A percentile compares a stretch with the other conserved stretches of the same genome.
Conservation (phyloP, 2,113 vertebrate genomes). For the Rousettus leschenaultii region DNA sequence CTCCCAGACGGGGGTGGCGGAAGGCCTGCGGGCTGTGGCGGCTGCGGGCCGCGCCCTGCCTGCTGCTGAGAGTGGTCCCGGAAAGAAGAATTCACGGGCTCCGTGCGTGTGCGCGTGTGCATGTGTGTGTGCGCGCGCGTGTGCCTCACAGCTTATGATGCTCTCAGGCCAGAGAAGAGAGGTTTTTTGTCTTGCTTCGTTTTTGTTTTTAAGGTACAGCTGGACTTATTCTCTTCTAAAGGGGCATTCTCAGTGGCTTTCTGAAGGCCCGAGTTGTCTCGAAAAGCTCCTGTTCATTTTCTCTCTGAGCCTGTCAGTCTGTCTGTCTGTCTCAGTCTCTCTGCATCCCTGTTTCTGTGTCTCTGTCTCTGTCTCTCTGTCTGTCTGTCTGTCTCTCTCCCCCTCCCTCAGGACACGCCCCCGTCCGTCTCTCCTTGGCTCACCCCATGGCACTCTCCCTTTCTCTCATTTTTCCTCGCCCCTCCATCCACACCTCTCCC, state of each 20-base stretch:
- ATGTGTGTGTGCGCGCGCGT: neutral
- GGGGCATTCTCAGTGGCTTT: neutral
- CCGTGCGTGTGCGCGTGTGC: rapidly evolving
- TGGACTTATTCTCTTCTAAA: neutral
- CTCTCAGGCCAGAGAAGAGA: too few relatives aligned
- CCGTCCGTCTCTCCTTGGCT: too few relatives aligned
- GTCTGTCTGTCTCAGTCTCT: neutral
- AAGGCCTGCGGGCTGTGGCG: rapidly evolving
- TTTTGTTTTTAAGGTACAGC: neutral
- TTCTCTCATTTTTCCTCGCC: too few relatives aligned
- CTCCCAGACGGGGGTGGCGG: rapidly evolving
- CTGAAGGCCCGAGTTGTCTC: neutral
- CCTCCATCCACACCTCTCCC: too few relatives aligned
- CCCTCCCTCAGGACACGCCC: too few relatives aligned
- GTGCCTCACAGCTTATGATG: rapidly evolving
- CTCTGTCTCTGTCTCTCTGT: neutral
- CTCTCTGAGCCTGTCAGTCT: too few relatives aligned
- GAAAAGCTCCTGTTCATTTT: neutral
- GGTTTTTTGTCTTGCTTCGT: neutral
- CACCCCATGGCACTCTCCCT: too few relatives aligned
- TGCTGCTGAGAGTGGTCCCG: rapidly evolving
- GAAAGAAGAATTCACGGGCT: rapidly evolving
- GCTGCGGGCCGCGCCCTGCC: rapidly evolving
- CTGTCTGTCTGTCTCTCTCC: too few relatives aligned
- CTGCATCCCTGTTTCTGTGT: neutral